Conservation (phyloP, 2,113 vertebrate genomes). For the Craseonycteris thonglongyai region DNA sequence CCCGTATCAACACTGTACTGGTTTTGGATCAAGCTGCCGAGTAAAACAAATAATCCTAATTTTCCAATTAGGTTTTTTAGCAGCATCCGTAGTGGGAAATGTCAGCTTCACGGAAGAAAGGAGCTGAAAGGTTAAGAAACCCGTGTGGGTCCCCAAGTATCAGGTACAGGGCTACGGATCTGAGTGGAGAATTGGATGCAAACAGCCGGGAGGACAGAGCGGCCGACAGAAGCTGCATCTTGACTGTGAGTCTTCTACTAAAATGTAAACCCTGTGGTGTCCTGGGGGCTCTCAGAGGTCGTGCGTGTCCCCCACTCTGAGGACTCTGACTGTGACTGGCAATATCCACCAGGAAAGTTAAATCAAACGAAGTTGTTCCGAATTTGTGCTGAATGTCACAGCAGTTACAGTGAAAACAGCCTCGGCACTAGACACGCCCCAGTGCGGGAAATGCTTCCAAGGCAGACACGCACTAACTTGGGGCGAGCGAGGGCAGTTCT, state of each 20-base stretch:
- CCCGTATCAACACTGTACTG: background rate
- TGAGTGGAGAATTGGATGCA: background rate
- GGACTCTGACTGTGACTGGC: background rate
- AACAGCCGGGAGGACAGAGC: background rate
- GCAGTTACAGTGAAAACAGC: background rate
- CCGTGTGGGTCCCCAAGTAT: background rate
- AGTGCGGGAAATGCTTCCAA: background rate
- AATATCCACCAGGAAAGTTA: background rate
- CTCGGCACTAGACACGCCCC: background rate
- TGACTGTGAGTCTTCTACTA: background rate
- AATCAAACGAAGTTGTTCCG: background rate
- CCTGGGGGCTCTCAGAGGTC: background rate
- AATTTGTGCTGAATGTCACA: background rate
- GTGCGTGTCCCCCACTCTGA: background rate
- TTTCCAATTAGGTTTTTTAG: background rate
- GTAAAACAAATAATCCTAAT: background rate
- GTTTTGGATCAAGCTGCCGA: background rate
- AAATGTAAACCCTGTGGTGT: background rate
- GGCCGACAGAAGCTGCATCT: background rate
- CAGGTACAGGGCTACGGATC: background rate
- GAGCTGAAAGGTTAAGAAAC: background rate
- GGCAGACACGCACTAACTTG: background rate
- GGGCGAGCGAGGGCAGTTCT: background rate
- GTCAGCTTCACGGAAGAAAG: background rate
- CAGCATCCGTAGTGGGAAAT: background rate